A percentile compares a stretch with the other conserved stretches of the same genome.
Conservation (phyloP, 2,888 invertebrate genomes). For the Eristalis pertinax region DNA sequence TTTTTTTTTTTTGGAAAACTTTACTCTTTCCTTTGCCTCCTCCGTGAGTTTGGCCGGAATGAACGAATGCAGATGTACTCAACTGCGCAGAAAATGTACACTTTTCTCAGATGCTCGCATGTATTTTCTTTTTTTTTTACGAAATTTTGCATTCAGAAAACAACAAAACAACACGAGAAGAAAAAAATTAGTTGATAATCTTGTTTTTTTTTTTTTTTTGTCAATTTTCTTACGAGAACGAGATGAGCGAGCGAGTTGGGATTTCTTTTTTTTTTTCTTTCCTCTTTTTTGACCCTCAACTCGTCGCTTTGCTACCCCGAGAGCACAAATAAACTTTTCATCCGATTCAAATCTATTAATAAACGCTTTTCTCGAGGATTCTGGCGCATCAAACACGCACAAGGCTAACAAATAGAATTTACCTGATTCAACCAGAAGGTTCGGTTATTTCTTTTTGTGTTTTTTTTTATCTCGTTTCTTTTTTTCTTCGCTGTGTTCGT, state of each 20-base stretch:
- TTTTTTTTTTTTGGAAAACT: background rate
- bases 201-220: conserved; percentile 8
- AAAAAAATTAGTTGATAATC: conserved; percentile 33
- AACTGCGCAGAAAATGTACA: conserved; percentile 23
- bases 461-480: background rate
- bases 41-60: background rate
- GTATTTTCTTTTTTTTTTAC: background rate
- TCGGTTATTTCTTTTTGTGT: conserved; percentile 49
- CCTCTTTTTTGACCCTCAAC: background rate
- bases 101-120: background rate
- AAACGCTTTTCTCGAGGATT: conserved; percentile 29
- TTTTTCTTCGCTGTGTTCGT: background rate
- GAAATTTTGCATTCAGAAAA: background rate
- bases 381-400: conserved; percentile 19
- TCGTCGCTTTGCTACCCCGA: background rate
- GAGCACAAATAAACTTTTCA: conserved; percentile 38
- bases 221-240: background rate
- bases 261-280: conserved; percentile 7
- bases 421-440: conserved; percentile 70
- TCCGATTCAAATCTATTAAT: conserved; percentile 57
- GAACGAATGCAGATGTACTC: background rate
- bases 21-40: background rate
- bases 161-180: background rate
- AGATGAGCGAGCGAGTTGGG: background rate
- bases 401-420: conserved; percentile 61